phyloP scores from a whole-genome alignment of 2,113 vertebrate species.

The Cyprinodon brontotheroides region DNA sequence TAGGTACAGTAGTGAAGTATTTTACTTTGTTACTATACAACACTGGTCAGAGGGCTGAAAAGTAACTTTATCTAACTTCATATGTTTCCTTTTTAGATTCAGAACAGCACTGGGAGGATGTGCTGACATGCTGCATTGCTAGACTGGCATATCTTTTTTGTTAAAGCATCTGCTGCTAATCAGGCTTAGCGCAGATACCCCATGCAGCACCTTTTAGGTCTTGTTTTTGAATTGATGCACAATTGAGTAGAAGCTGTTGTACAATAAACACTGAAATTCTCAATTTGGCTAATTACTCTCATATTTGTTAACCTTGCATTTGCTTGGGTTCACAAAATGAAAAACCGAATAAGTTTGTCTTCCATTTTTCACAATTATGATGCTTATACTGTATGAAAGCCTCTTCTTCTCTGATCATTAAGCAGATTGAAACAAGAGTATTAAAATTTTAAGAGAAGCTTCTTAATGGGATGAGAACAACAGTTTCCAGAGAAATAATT shows the following conservation, averaged over 20 bases:
- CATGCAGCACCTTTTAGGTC: not conserved
- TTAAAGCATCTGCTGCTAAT: not conserved
- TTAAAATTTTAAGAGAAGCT: not conserved
- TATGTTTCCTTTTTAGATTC: not conserved
- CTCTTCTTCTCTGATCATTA: conserved; percentile 8
- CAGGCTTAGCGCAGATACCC: not conserved
- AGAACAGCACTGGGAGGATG: too few species aligned
- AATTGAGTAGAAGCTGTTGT: not conserved
- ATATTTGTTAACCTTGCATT: not conserved
- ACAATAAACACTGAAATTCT: not conserved
- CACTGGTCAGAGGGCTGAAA: too few species aligned
- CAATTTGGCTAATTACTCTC: not conserved
- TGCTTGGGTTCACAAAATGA: not conserved
- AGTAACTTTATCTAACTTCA: not conserved
- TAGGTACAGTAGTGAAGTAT: too few species aligned
- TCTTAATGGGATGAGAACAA: not conserved
- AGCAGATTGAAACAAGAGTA: conserved; percentile 1
- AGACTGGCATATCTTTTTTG: not conserved
- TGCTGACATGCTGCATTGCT: not conserved
- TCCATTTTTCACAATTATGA: not conserved
- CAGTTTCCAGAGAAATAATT: not conserved
- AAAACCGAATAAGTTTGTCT: not conserved
- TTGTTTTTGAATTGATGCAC: not conserved
- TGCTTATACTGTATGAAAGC: not conserved
- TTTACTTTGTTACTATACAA: too few species aligned